These are phyloP conservation scores for Leuctra nigra DNA, from an alignment of 2,888 invertebrate genomes.

Conservation along the genomic window DNA sequence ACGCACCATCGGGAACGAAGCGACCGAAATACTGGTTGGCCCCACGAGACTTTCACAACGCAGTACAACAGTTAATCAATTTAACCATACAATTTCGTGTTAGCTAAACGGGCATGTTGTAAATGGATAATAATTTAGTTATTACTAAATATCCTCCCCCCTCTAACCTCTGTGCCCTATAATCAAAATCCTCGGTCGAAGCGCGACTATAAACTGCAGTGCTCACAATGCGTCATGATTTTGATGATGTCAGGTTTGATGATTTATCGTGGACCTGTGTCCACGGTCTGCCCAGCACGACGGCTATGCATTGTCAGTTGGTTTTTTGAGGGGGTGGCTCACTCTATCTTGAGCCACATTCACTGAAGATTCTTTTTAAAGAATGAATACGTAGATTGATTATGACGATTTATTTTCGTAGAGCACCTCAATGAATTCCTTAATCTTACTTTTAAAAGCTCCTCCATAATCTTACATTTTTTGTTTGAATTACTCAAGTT, in stretches of 20 bases:
- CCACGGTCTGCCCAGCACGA: not conserved
- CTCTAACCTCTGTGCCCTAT: not conserved
- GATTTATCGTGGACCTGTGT: not conserved
- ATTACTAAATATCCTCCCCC: constrained; percentile 5
- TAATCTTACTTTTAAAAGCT: too few relatives aligned
- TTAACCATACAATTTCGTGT: not conserved
- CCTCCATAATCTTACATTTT: too few relatives aligned
- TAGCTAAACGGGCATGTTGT: not conserved
- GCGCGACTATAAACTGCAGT: not conserved
- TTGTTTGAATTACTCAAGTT: too few relatives aligned
- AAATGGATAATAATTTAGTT: constrained; percentile 12
- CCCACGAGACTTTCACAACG: too few relatives aligned
- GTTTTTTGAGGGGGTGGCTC: too few relatives aligned
- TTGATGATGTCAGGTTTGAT: not conserved
- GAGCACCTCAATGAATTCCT: too few relatives aligned
- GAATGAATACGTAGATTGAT: too few relatives aligned
- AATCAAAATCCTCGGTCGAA: not conserved
- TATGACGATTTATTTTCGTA: too few relatives aligned
- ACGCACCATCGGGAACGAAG: too few relatives aligned
- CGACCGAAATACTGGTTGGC: too few relatives aligned
- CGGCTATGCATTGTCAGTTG: not conserved
- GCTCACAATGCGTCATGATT: not conserved
- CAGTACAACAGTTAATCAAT: not conserved
- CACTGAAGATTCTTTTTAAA: too few relatives aligned
- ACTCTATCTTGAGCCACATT: too few relatives aligned